phyloP scores from a whole-genome alignment of 2,797 vertebrate species.

The Bryconaethiops microstoma region DNA sequence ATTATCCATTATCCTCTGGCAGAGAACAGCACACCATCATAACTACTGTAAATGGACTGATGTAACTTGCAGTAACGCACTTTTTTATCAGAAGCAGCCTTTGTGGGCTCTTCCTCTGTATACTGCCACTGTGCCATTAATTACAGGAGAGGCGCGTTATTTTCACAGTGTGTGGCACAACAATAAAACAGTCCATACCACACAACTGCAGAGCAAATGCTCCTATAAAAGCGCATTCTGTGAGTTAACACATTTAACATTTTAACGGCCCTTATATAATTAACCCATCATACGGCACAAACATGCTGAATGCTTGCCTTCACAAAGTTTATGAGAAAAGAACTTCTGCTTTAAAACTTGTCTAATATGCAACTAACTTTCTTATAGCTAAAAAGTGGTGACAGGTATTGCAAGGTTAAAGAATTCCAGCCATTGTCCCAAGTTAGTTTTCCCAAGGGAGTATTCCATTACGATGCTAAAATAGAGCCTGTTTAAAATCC shows the following conservation, averaged over 20 bases:
- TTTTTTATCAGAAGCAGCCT: constrained; percentile 52
- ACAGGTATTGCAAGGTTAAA: not conserved
- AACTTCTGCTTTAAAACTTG: not conserved
- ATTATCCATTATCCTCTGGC: constrained; percentile 50
- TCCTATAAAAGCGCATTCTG: constrained; percentile 63
- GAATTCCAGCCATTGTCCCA: not conserved
- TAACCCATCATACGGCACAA: constrained; percentile 47
- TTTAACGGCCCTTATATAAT: constrained; percentile 51
- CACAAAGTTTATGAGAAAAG: constrained; percentile 19
- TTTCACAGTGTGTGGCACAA: constrained; percentile 71
- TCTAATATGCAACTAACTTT: not conserved
- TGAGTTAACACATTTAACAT: constrained; percentile 48
- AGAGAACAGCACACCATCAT: constrained; percentile 37
- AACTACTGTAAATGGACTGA: constrained; percentile 39
- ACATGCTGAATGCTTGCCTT: constrained; percentile 48
- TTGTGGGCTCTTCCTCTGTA: constrained; percentile 65
- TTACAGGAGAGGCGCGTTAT: constrained; percentile 74
- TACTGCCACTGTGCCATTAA: constrained; percentile 73
- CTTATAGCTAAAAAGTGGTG: not conserved
- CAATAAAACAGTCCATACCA: constrained; percentile 59
- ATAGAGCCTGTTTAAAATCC: no score
- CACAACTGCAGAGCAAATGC: constrained; percentile 60
- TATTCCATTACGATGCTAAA: not conserved
- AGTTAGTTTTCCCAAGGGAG: not conserved
- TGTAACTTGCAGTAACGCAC: constrained; percentile 56